Percentiles rank a stretch among this genome's conserved stretches.
Conservation (phyloP, 37 sponge, comb jelly and placozoan genomes). For the Tethya wilhelma region DNA sequence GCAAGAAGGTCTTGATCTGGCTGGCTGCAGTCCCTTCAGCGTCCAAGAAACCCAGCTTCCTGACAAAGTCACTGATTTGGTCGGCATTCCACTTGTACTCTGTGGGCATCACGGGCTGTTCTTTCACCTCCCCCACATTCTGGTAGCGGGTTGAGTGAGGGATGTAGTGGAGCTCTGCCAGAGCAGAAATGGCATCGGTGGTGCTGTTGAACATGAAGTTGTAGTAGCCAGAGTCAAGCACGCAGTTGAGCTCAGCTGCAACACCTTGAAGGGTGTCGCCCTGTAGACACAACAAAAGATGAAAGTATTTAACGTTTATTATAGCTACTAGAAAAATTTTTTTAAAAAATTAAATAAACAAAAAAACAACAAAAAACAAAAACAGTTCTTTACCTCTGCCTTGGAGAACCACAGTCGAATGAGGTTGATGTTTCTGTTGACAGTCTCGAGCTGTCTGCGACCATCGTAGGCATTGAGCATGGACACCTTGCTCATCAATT, state of each 20-base stretch:
- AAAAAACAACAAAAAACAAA: background rate
- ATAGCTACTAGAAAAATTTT: no score
- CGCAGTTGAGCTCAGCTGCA: slow-evolving; percentile 53
- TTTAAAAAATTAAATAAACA: no score
- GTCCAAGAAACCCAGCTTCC: slow-evolving; percentile 83
- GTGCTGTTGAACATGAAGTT: slow-evolving; percentile 45
- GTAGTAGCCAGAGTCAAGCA: slow-evolving; percentile 68
- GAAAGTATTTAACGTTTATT: no score
- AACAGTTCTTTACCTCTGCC: slow-evolving; percentile 59
- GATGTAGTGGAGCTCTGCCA: slow-evolving; percentile 30
- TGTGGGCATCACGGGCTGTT: background rate
- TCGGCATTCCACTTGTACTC: slow-evolving; percentile 20
- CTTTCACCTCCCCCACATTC: slow-evolving; percentile 28
- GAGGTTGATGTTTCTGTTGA: slow-evolving; percentile 80
- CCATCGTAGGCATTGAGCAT: slow-evolving; percentile 41
- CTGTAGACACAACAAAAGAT: no score
- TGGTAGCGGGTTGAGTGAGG: slow-evolving; percentile 24
- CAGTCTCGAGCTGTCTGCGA: slow-evolving; percentile 61
- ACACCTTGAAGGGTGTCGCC: slow-evolving; percentile 86
- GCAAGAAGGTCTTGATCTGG: slow-evolving; percentile 47
- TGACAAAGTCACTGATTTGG: slow-evolving; percentile 81
- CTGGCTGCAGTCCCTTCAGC: slow-evolving; percentile 21
- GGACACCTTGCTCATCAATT: slow-evolving; percentile 65
- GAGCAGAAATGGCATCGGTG: background rate
- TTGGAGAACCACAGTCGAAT: slow-evolving; percentile 89